Evolutionary conservation across 35 echinoderm and acorn worm genomes (phyloP), one percentile per base, ranked within the genome.

Genomic region (Stichopus chloronotus): DNA sequence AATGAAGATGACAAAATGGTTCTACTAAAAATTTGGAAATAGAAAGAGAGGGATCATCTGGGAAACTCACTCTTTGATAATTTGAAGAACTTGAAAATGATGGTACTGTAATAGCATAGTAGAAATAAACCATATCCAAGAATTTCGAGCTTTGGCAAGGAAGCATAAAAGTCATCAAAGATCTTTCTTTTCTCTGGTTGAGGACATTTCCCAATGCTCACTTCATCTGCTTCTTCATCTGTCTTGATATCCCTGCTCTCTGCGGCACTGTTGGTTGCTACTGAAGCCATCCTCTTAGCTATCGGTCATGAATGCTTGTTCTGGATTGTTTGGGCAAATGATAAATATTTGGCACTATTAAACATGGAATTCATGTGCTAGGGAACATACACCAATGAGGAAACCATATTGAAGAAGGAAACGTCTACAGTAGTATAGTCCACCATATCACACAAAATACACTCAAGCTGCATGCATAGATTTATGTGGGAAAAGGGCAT

Each of bases 31-130:
- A 0, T 43, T 43, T 43, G 30, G 30, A 43, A 43, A 43, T 43
- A n/a, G 65, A 13, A n/a, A 71, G n/a, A 71, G n/a, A 13, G 65
- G 11, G 11, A 13, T 71, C n/a, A 71, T 13, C 11, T 71, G 65
- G n/a, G n/a, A 76, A 5, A 84, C 81, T 84, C 14, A 84, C 81
- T 55, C 56, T 84, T 84, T 56, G 81, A 84, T 84, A 84, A 21
- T 56, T 56, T 53, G 56, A 10, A 84, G 16, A 84, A 84, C 53
- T 84, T 54, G 30, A 56, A 84, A 43, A 84, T 10, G 21, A 84
- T 84, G 1, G 81, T 84, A 11, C 52, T 56, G 19, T 84, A 84
- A 10, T 54, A 84, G 13, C 81, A 84, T 13, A 84, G 54, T 54
- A 84, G 81, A 43, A 84, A 84, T 7, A 57, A n/a, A 17, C 81